Evolutionary conservation across 2,113 vertebrate species (phyloP), one percentile per base, ranked within the genome.

Genomic region (Xenopus laevis): DNA sequence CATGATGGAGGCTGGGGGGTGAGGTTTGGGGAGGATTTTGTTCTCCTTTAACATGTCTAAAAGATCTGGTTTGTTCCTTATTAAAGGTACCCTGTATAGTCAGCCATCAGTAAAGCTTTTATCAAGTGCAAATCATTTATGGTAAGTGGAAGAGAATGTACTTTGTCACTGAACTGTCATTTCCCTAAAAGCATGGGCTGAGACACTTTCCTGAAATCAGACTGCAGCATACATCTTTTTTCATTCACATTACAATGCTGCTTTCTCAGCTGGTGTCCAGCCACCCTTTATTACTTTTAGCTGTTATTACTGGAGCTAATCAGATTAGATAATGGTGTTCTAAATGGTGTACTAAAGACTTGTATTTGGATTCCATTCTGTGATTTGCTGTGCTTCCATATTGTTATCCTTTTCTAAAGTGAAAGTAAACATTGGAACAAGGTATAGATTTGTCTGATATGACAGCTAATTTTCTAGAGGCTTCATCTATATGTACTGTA

Each of bases 211-310:
- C 88, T 88, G 83, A 88, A 87, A 87, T 85, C 87, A 82, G 81
- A 82, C 71, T 79, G 79, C 72, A 81, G 78, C 79, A 78, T 81
- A 74, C 86, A 85, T 85, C 86, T 89, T 40, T 85, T 81, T 71
- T 77, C 79, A 77, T 81, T 84, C 83, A 79, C 82, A 79, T 79
- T 80, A 81, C 78, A 81, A 85, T 77, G 81, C 81, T 78, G 74
- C 71, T 74, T 83, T 87, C 87, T 78, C 87, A 90, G 86, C 85
- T 90, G 86, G 82, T 86, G 86, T 83, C 82, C 81, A 80, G 80
- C 86, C 85, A 83, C 82, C 86, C 83, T 88, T 85, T 86, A 87
- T 88, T 84, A 84, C 84, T 79, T 80, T 85, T 84, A 86, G 85
- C 84, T 82, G 71, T 50, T 73, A 82, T 83, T 83, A 85, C 83